phyloP scores from a whole-genome alignment of 2,888 invertebrate species.

The Phytoseiulus persimilis region DNA sequence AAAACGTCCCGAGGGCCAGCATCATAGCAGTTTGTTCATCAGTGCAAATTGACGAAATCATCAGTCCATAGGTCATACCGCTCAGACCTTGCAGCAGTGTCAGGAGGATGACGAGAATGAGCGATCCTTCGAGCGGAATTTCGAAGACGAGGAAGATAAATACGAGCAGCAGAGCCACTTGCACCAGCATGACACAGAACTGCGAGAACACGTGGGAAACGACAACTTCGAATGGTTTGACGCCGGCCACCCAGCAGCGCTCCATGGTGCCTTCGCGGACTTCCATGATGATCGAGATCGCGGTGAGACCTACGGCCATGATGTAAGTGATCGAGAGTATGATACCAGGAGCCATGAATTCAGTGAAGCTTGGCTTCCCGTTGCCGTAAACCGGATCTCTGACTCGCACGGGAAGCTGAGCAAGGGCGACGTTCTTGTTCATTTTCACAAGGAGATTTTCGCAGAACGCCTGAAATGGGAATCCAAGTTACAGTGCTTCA shows the following conservation, averaged over 20 bases:
- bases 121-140: slow-evolving; percentile 80
- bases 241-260: slow-evolving; percentile 86
- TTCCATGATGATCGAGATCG: slow-evolving; percentile 79
- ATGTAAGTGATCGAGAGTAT: slow-evolving; percentile 78
- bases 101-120: slow-evolving; percentile 70
- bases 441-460: slow-evolving; percentile 13
- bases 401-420: slow-evolving; percentile 42
- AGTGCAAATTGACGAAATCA: slow-evolving; percentile 83
- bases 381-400: slow-evolving; percentile 41
- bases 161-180: slow-evolving; percentile 69
- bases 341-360: slow-evolving; percentile 90
- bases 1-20: slow-evolving; percentile 77
- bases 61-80: slow-evolving; percentile 92
- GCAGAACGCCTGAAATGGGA: slow-evolving; percentile 14
- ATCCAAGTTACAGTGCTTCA: not conserved
- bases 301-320: slow-evolving; percentile 85
- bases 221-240: slow-evolving; percentile 78
- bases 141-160: slow-evolving; percentile 83
- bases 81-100: slow-evolving; percentile 82
- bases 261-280: slow-evolving; percentile 81
- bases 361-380: slow-evolving; percentile 75
- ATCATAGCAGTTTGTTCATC: slow-evolving; percentile 87
- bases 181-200: slow-evolving; percentile 88
- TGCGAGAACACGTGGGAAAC: slow-evolving; percentile 87
- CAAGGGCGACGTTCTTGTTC: slow-evolving; percentile 39